phyloP scores from a whole-genome alignment of 92 coral and sea anemone genomes.

The Paragorgia papillata region DNA sequence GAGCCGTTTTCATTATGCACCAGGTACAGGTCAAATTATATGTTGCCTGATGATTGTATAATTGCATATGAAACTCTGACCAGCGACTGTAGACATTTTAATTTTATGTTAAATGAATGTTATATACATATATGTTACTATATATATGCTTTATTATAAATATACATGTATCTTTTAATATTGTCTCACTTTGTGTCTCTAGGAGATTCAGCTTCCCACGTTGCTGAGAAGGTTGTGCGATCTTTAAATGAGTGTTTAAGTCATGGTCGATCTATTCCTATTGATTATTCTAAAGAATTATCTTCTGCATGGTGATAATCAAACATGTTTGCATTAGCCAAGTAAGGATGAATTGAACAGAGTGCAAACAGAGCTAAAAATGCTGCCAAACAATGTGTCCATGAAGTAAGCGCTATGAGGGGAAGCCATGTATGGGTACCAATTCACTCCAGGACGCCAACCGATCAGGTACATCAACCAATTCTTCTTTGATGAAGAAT shows the following conservation, averaged over 20 bases:
- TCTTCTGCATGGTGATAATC: too few species aligned
- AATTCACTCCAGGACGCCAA: constrained; percentile 43
- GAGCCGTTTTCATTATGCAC: constrained; percentile 68
- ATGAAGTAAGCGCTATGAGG: constrained; percentile 42
- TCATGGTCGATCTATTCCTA: constrained; percentile 58
- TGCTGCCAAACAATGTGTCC: constrained; percentile 50
- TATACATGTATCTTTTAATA: too few species aligned
- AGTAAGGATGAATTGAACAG: constrained; percentile 42
- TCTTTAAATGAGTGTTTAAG: constrained; percentile 65
- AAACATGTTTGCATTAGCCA: not conserved
- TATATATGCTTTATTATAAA: too few species aligned
- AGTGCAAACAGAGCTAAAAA: constrained; percentile 22
- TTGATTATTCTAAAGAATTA: constrained; percentile 33
- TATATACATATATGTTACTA: too few species aligned
- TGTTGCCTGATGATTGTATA: too few species aligned
- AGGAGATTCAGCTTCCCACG: not conserved
- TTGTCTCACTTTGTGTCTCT: too few species aligned
- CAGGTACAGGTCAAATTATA: too few species aligned
- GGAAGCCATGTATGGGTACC: constrained; percentile 53
- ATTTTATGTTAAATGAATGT: too few species aligned
- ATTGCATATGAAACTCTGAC: too few species aligned
- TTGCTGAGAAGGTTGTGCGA: constrained; percentile 58
- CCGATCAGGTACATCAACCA: constrained; percentile 43
- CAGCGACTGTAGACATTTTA: too few species aligned
- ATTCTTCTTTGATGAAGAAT: constrained; percentile 51